phyloP scores from a whole-genome alignment of 2,888 invertebrate genomes.

The Leucozona laternaria region DNA sequence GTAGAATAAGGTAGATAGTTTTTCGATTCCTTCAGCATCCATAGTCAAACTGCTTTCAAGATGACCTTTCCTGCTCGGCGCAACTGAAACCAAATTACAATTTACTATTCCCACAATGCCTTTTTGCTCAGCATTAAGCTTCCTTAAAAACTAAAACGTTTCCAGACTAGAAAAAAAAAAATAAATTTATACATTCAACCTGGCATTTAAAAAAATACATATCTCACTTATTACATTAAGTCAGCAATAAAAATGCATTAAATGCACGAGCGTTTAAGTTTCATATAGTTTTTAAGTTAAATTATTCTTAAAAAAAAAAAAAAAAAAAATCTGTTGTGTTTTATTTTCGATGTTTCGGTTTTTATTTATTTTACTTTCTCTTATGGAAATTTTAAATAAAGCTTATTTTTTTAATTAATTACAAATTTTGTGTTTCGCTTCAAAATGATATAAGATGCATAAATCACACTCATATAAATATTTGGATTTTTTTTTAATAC shows the following conservation, averaged over 20 bases:
- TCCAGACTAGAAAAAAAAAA: neutral
- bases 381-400: conserved; percentile 23
- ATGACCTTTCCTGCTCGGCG: too few species aligned
- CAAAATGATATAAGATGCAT: conserved; percentile 19
- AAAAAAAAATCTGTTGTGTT: conserved; percentile 19
- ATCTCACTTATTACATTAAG: neutral
- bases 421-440: conserved; percentile 54
- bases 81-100: neutral
- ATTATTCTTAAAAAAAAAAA: conserved; percentile 1
- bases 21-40: too few species aligned
- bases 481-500: conserved; percentile 37
- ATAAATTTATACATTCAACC: neutral
- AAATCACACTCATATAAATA: neutral
- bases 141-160: neutral
- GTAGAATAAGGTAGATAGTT: too few species aligned
- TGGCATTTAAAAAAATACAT: neutral
- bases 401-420: conserved; percentile 15
- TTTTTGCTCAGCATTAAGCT: conserved; percentile 7
- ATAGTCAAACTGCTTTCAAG: too few species aligned
- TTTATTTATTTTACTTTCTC: conserved; percentile 22
- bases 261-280: conserved; percentile 43
- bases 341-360: conserved; percentile 31
- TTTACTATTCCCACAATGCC: neutral
- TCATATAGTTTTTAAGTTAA: conserved; percentile 37
- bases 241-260: conserved; percentile 35